These are phyloP conservation scores for Tinea trinotella DNA, from an alignment of 2,888 invertebrate species.

Conservation along the genomic window DNA sequence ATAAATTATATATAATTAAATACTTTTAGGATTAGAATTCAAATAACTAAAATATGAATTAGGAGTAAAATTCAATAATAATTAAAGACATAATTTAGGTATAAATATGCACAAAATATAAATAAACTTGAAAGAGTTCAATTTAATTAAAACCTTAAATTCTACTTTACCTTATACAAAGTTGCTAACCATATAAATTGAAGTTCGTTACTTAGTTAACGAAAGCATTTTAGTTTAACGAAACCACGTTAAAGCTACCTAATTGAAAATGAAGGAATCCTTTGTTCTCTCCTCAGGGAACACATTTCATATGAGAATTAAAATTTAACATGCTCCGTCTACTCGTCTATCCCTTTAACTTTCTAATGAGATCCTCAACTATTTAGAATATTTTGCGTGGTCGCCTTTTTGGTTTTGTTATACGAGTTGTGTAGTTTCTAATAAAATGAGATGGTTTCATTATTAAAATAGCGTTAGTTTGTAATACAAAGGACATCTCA, in stretches of 20 bases:
- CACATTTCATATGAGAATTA: slow-evolving; percentile 32
- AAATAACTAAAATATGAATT: too few species aligned
- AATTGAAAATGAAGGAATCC: slow-evolving; percentile 45
- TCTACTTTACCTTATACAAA: too few species aligned
- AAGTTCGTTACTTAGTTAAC: not conserved
- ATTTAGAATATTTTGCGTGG: slow-evolving; percentile 17
- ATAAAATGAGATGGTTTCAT: too few species aligned
- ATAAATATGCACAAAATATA: too few species aligned
- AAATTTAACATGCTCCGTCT: slow-evolving; percentile 23
- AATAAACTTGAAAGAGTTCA: too few species aligned
- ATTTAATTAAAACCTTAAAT: too few species aligned
- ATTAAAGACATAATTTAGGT: too few species aligned
- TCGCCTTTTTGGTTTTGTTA: slow-evolving; percentile 10
- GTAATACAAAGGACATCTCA: too few species aligned
- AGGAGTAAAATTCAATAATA: too few species aligned
- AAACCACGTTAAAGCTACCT: slow-evolving; percentile 34
- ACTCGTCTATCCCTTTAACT: slow-evolving; percentile 21
- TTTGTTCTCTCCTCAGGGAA: slow-evolving; percentile 30
- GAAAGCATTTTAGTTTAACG: slow-evolving; percentile 25
- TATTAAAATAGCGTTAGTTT: too few species aligned
- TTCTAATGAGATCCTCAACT: slow-evolving; percentile 26
- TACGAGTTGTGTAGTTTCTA: not conserved
- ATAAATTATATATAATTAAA: too few species aligned
- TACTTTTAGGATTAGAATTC: too few species aligned
- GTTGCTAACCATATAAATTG: not conserved